phyloP scores from a whole-genome alignment of 2,113 vertebrate genomes.

The Callipepla squamata region DNA sequence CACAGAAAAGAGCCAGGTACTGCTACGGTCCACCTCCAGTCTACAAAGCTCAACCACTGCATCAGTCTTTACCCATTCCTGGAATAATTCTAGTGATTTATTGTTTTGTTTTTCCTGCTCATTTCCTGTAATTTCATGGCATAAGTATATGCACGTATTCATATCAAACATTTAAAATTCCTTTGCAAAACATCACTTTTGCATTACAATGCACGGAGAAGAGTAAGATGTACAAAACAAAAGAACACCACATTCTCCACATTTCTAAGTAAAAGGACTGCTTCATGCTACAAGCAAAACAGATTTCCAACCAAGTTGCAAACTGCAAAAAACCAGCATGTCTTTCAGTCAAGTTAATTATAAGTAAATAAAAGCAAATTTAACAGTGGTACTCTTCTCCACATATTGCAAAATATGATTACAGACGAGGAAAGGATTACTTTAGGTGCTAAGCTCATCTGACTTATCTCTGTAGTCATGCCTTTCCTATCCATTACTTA shows the following conservation, averaged over 20 bases:
- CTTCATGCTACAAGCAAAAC: slow-evolving; percentile 67
- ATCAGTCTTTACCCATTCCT: slow-evolving; percentile 69
- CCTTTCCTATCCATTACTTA: slow-evolving; percentile 66
- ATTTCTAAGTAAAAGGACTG: slow-evolving; percentile 31
- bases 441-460: slow-evolving; percentile 68
- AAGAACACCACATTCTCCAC: slow-evolving; percentile 26
- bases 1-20: slow-evolving; percentile 45
- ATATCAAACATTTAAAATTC: slow-evolving; percentile 72
- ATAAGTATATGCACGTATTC: slow-evolving; percentile 72
- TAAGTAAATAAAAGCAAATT: slow-evolving; percentile 57
- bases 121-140: slow-evolving; percentile 71
- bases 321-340: slow-evolving; percentile 28
- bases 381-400: slow-evolving; percentile 73
- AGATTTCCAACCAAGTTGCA: slow-evolving; percentile 25
- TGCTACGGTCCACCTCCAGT: slow-evolving; percentile 15
- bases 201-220: slow-evolving; percentile 75
- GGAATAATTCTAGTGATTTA: slow-evolving; percentile 58
- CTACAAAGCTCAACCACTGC: slow-evolving; percentile 64
- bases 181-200: slow-evolving; percentile 67
- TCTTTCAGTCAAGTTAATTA: slow-evolving; percentile 20
- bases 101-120: slow-evolving; percentile 64
- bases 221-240: slow-evolving; percentile 68
- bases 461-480: slow-evolving; percentile 41
- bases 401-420: slow-evolving; percentile 61
- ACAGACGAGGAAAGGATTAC: slow-evolving; percentile 63